Conservation (phyloP, 2,888 invertebrate species). For the Icerya purchasi region DNA sequence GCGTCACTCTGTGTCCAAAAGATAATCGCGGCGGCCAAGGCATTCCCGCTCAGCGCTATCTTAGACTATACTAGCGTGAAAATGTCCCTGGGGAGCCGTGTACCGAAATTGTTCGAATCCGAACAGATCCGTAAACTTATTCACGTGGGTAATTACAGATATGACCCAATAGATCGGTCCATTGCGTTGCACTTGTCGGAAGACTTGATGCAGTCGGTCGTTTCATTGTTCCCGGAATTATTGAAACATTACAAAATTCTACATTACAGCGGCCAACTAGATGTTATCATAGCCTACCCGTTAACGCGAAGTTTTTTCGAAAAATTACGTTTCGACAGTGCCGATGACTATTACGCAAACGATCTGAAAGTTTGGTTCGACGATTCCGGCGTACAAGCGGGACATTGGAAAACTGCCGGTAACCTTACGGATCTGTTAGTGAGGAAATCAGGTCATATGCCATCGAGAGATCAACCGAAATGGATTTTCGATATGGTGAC, state of each 20-base stretch:
- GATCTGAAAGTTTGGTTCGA: slow-evolving; percentile 40
- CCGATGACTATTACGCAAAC: slow-evolving; percentile 41
- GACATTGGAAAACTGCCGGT: slow-evolving; percentile 48
- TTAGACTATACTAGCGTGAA: too few species aligned
- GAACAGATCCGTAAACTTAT: too few species aligned
- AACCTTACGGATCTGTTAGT: slow-evolving; percentile 52
- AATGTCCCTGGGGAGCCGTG: too few species aligned
- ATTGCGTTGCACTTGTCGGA: too few species aligned
- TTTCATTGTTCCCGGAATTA: slow-evolving; percentile 36
- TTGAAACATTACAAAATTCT: slow-evolving; percentile 38
- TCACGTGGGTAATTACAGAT: too few species aligned
- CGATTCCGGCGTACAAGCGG: slow-evolving; percentile 43
- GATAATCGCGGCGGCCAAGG: too few species aligned
- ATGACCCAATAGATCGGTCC: too few species aligned
- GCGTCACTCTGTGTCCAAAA: too few species aligned
- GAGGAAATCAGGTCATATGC: slow-evolving; percentile 62
- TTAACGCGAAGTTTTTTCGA: slow-evolving; percentile 57
- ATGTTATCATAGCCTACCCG: slow-evolving; percentile 75
- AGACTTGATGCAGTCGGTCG: slow-evolving; percentile 64
- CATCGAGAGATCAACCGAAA: slow-evolving; percentile 54
- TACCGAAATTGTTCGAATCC: too few species aligned
- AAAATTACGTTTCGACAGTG: slow-evolving; percentile 42
- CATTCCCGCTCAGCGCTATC: too few species aligned
- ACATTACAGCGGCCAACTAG: slow-evolving; percentile 74
- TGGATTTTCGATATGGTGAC: slow-evolving; percentile 53